Base-by-base conservation (phyloP, 1,140 invertebrate species). In the Drosophila kurseongensis region DNA sequence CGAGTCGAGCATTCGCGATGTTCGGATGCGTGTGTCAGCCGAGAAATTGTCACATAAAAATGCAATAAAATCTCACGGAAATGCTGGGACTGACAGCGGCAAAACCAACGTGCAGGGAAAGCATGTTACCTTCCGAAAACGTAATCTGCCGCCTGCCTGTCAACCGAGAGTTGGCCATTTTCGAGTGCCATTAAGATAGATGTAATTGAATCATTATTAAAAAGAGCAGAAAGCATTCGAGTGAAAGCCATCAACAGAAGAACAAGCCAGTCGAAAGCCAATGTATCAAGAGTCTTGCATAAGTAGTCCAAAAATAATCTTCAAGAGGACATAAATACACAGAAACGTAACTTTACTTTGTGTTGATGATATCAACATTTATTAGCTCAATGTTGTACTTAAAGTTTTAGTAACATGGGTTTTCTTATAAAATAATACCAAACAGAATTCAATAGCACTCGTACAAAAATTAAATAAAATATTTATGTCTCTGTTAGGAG, bases 11-110 rank as follows among this genome's bases (percentile, higher is more conserved):
- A 44, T 60, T 55, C 36, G 52, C 50, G 47, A 58, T 48, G 36
- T 54, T 61, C 48, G 12, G 42, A 55, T 60, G 35, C 57, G 48
- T 62, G 55, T 51, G 29, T 29, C 47, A 61, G 54, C 62, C 48
- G 38, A 61, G 66, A 81, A 88, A 88, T 79, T 86, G 82, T 88
- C 83, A 83, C 83, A 83, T 86, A 88, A 88, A 88, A 88, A 88
- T 88, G 84, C 83, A 88, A 88, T 88, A 83, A 88, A 84, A 88
- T 77, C 75, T 83, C 51, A 38, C n/a, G 56, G 56, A 77, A 85
- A 77, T 77, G 78, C 68, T 86, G 81, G 42, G 74, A 42, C 66
- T 54, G 68, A 75, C 72, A 76, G 55, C 3, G 14, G 32, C 68
- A 75, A 27, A 66, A 32, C 36, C 36, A 65, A 57, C 47, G 23